Conservation (phyloP, 2,888 invertebrate genomes). For the Dasypogon diadema region DNA sequence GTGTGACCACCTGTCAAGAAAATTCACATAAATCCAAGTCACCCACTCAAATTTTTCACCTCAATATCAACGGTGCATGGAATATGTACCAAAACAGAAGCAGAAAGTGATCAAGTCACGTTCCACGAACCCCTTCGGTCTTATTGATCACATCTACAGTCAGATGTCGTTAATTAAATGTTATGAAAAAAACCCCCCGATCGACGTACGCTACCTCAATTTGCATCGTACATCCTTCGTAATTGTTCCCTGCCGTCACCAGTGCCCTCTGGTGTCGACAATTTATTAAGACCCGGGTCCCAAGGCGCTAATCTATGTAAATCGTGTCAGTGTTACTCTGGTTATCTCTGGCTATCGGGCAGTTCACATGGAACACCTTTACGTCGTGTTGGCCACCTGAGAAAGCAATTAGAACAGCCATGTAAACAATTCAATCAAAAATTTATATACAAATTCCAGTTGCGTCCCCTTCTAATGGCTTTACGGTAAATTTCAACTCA, state of each 20-base stretch:
- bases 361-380: background rate
- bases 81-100: background rate
- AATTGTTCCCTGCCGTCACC: background rate
- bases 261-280: background rate
- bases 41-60: background rate
- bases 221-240: conserved; percentile 7
- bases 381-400: background rate
- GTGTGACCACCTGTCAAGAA: conserved; percentile 19
- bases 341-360: background rate
- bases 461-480: background rate
- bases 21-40: conserved; percentile 18
- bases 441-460: conserved; percentile 15
- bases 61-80: background rate
- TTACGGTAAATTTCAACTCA: background rate
- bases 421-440: conserved; percentile 22
- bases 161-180: background rate
- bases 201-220: background rate
- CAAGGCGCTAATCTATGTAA: conserved; percentile 36
- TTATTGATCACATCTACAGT: background rate
- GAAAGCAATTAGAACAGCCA: conserved; percentile 19
- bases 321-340: conserved; percentile 11
- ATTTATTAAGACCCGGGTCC: background rate
- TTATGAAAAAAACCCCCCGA: background rate
- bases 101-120: background rate
- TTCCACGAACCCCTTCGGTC: background rate